Conservation (phyloP, 2,888 invertebrate genomes). For the Eubasilissa splendida region DNA sequence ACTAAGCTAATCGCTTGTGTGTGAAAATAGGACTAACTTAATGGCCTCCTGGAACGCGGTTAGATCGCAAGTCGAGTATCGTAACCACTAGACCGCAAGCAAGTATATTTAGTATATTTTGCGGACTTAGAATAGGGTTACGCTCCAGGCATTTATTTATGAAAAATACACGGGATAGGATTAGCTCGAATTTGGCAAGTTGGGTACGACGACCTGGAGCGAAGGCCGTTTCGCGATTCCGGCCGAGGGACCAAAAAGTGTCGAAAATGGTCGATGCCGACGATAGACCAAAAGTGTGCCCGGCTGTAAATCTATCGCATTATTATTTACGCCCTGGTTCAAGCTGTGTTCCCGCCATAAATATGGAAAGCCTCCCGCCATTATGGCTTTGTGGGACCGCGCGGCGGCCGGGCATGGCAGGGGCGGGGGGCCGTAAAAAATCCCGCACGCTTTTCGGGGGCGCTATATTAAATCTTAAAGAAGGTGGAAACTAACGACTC, state of each 20-base stretch:
- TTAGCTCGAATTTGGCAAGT: no score
- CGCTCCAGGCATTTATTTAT: no score
- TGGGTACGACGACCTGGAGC: no score
- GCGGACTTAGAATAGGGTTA: no score
- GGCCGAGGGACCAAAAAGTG: conserved; percentile 31
- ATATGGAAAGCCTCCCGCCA: conserved; percentile 56
- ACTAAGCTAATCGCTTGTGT: no score
- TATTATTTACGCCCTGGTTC: conserved; percentile 57
- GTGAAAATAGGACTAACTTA: no score
- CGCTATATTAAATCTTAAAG: conserved; percentile 43
- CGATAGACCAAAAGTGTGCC: conserved; percentile 43
- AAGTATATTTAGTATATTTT: no score
- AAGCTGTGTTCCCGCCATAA: conserved; percentile 57
- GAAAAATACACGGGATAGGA: no score
- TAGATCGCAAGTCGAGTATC: no score
- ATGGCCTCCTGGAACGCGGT: no score
- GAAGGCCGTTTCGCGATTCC: conserved; percentile 9
- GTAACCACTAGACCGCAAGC: no score
- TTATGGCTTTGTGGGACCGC: conserved; percentile 47
- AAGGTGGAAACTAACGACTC: conserved; percentile 26
- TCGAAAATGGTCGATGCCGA: conserved; percentile 38
- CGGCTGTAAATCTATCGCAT: conserved; percentile 57
- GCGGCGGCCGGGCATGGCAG: not conserved
- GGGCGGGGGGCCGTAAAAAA: conserved; percentile 36
- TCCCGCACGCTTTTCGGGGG: conserved; percentile 33